Base-by-base conservation (phyloP, 2,113 vertebrate genomes). In the Rhegmatorhina hoffmannsi region DNA sequence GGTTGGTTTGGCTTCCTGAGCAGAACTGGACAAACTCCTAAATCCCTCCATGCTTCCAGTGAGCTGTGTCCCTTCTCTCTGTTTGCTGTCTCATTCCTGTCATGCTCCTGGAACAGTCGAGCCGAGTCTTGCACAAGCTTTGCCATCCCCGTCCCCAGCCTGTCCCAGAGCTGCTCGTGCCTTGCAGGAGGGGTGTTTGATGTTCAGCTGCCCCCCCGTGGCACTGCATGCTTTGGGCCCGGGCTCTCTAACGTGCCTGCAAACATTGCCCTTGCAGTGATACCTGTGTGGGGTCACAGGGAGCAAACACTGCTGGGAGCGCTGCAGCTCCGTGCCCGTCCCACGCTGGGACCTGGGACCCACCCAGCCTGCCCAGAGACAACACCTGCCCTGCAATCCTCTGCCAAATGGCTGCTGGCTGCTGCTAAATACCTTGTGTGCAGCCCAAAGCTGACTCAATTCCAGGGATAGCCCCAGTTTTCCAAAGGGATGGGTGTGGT, bases 11-110 rank as follows among this genome's bases (percentile, higher is more conserved):
- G 53, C 88, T 93, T 96, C 88, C 66, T 93, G 63, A 87, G 88
- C 83, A 96, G 90, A 96, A 90, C 76, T 93, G 90, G 86, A 68
- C 90, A 95, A 96, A 95, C 90, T 95, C 58, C 69, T 38, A 70
- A 93, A 93, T 75, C 73, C 76, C 86, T 93, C 80, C 80, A 90
- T 84, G 80, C 66, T 81, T 95, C 79, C 66, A 87, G 58, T 90
- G 86, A 95, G 58, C 86, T 93, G 58, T 77, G 73, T 75, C 64
- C 72, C 76, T 84, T 70, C 38, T 56, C 59, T 74, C 79, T 68
- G 60, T 95, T 94, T 96, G 89, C 46, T 81, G 94, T 89, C 56
- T 93, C 40, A 69, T 92, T 96, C 68, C 87, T 93, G 56, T 66
- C 70, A 78, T 79, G 66, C 66, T 86, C 92, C 84, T 0, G 0